Evolutionary conservation across 2,888 invertebrate species (phyloP), one percentile per base, ranked within the genome.

Genomic region (Asteroscopus sphinx): DNA sequence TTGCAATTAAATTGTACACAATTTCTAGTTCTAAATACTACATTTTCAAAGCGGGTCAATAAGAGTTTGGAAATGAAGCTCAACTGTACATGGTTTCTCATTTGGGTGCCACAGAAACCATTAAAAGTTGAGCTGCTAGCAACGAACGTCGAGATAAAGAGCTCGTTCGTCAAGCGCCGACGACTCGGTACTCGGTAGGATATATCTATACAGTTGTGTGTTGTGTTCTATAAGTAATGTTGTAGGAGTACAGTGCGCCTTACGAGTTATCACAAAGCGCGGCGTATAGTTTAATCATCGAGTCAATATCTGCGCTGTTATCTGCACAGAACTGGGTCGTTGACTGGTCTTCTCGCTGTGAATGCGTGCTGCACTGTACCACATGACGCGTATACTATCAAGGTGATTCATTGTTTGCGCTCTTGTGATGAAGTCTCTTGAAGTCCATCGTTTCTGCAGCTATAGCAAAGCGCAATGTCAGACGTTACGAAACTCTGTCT

Each of bases 291-390:
- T 72, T 80, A 82, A 83, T 83, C 84, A 77, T 75, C 78, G 73
- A 79, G 83, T 80, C 82, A 80, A 87, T 88, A 88, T 87, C 88
- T 82, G 61, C 60, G 36, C 76, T 71, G 73, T 81, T 83, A 83
- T 83, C 83, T 79, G 68, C 55, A 54, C 68, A 76, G 74, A 83
- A 83, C 80, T 89, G 81, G 89, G 89, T 88, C 89, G 85, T 81
- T 83, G 87, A 36, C 83, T 78, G 83, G 78, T 86, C 80, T 77
- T 79, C 79, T 73, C 67, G 63, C 68, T 40, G 21, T 48, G 37
- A 48, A 47, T 55, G 60, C 56, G 56, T 42, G 32, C 28, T 48
- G 48, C 39, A 48, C 30, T 30, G 30, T 13, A 5, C 26, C 3
- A 47, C 47, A 37, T 28, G 37, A 37, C 28, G 28, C 37, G 42